Evolutionary conservation across 2,797 vertebrate genomes (phyloP), one percentile per base, ranked within the genome.

Genomic region (Trachurus trachurus): DNA sequence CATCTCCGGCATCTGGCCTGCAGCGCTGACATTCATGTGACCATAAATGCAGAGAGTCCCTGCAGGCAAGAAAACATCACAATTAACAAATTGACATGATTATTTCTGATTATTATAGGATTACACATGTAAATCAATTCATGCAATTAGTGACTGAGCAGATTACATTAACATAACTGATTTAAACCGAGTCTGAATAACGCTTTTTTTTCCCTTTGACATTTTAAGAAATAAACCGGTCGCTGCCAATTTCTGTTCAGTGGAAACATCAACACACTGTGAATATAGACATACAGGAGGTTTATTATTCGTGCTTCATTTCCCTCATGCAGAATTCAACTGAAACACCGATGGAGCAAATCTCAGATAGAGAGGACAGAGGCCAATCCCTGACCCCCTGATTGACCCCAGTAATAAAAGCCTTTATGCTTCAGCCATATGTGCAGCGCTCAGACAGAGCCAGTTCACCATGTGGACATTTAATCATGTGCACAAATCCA

Each of bases 1-100:
- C 93, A 93, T 94, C 89, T 74, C 92, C 88, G 69, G 90, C 92
- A 93, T 92, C 86, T 84, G 91, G 92, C 93, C 93, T 87, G 90
- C 88, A 87, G 87, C 81, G 77, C 88, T 90, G 89, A 85, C 78
- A 78, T 88, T 94, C 91, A 94, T 92, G 93, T 93, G 74, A 92
- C 92, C 93, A 91, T 92, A 83, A 82, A 92, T 81, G 88, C 88
- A 62, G 87, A 88, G 87, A 90, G 66, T 77, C 73, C 93, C 93
- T 94, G 91, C 71, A 83, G 78, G 83, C 31, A 70, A 85, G 9
- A 78, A 42, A 26, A 34, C 31, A 82, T n/a, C 29, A 81, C 59
- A 59, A 62, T 75, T 47, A 77, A 56, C 22, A 71, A 17, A 74
- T 56, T 50, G 45, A 65, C 56, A 78, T 53, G 10, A 65, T 81